Base-by-base conservation (phyloP, 2,113 vertebrate species). In the Etheostoma cragini region DNA sequence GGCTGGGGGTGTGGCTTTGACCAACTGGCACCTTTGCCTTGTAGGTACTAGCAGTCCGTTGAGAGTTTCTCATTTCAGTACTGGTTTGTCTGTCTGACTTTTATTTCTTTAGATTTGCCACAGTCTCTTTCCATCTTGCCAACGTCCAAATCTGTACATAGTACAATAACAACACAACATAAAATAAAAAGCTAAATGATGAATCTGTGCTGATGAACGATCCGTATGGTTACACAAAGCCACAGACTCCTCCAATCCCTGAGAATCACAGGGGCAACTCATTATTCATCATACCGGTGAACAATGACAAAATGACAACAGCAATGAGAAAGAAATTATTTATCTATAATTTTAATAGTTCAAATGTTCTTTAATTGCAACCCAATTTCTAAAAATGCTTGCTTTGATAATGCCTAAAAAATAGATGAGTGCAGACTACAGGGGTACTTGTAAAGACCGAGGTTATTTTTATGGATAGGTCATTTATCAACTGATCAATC, bases 401-500 rank as follows among this genome's bases (percentile, higher is more conserved):
- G 6, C 47, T 69, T 73, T 61, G 2, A 72, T 65, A 68, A 69
- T 62, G n/a, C 17, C n/a, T 61, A 33, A 42, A 42, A 26, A 58
- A 78, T 16, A 24, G 1, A 57, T 11, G 17, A 3, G 46, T 56
- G 38, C 54, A 21, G 53, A 30, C n/a, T 33, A 38, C 4, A 26
- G 3, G 6, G 14, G 6, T 33, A 50, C 46, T 74, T 21, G 16
- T 62, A 50, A 75, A 73, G 58, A 17, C 68, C 16, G 24, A 12
- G 76, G 62, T 68, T 49, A 70, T 75, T 78, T 22, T 42, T 67
- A 17, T 4, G 63, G 30, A 72, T 12, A 13, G 47, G 54, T 61
- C 61, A 78, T 81, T 77, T 60, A 81, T 83, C 72, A 64, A 47
- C 62, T 38, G 64, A 84, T 89, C 82, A 82, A 69, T 88, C 35